These are phyloP conservation scores for Rhadina sibilatrix DNA, from an alignment of 2,113 vertebrate genomes.

Conservation along the genomic window DNA sequence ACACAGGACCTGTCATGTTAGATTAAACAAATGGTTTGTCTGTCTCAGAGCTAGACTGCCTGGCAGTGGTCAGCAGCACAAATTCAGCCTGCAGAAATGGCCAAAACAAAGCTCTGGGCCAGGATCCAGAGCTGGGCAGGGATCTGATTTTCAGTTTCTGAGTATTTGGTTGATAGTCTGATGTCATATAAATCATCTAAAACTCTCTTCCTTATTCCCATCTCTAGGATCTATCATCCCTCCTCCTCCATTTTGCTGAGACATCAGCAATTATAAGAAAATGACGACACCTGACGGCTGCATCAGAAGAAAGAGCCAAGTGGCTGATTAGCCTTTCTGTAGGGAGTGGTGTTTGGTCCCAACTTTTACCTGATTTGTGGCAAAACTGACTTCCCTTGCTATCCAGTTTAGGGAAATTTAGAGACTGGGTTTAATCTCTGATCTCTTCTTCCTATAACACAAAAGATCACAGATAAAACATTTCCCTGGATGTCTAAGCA, in stretches of 20 bases:
- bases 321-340: not conserved
- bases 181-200: not conserved
- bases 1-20: not conserved
- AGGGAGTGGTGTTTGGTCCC: not conserved
- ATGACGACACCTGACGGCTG: not conserved
- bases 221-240: not conserved
- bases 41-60: not conserved
- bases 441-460: not conserved
- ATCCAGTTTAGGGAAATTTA: not conserved
- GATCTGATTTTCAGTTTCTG: not conserved
- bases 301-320: not conserved
- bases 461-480: fast-evolving
- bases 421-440: not conserved
- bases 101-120: not conserved
- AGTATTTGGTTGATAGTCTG: not conserved
- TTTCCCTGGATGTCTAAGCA: not conserved
- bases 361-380: not conserved
- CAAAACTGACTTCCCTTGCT: not conserved
- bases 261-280: not conserved
- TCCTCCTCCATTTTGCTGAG: not conserved
- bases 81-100: not conserved
- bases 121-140: not conserved
- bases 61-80: not conserved
- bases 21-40: not conserved
- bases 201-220: not conserved